Percentiles rank a stretch among this genome's conserved stretches.
Evolutionary conservation across 2,888 invertebrate species (phyloP).

Genomic region (Aquatica leii): DNA sequence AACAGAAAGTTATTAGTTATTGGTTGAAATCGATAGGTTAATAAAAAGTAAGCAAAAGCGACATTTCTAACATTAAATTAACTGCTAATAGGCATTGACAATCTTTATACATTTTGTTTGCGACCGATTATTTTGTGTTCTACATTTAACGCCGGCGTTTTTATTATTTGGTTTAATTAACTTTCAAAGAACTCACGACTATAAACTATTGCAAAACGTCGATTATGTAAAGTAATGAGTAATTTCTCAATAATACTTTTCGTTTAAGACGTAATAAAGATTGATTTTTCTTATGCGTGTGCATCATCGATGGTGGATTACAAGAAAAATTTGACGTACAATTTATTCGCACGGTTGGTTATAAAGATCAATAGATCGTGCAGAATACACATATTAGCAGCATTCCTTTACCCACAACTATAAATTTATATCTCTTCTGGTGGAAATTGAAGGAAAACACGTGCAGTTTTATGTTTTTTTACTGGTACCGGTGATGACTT

Average conservation of each 20-base stretch:
- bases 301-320: no score
- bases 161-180: slow-evolving; percentile 16
- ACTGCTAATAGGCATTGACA: slow-evolving; percentile 6
- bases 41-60: slow-evolving; percentile 5
- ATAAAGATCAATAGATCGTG: slow-evolving; percentile 52
- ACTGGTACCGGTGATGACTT: no score
- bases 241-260: slow-evolving; percentile 2
- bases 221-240: slow-evolving; percentile 18
- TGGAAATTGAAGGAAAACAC: no score
- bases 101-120: no score
- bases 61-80: slow-evolving; percentile 2
- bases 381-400: slow-evolving; percentile 49
- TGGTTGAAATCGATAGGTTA: slow-evolving; percentile 1
- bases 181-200: slow-evolving; percentile 14
- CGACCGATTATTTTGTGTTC: no score
- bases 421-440: slow-evolving; percentile 32
- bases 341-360: slow-evolving; percentile 47
- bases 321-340: slow-evolving; percentile 42
- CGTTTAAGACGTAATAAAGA: not conserved
- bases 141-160: not conserved
- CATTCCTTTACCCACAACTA: slow-evolving; percentile 46
- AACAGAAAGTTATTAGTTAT: slow-evolving; percentile 14
- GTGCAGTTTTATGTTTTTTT: no score
- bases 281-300: not conserved
- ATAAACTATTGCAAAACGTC: slow-evolving; percentile 13